Percentiles rank a stretch among this genome's conserved stretches.
These are phyloP conservation scores for Sturnira hondurensis DNA, from an alignment of 2,113 vertebrate genomes.

Conservation along the genomic window DNA sequence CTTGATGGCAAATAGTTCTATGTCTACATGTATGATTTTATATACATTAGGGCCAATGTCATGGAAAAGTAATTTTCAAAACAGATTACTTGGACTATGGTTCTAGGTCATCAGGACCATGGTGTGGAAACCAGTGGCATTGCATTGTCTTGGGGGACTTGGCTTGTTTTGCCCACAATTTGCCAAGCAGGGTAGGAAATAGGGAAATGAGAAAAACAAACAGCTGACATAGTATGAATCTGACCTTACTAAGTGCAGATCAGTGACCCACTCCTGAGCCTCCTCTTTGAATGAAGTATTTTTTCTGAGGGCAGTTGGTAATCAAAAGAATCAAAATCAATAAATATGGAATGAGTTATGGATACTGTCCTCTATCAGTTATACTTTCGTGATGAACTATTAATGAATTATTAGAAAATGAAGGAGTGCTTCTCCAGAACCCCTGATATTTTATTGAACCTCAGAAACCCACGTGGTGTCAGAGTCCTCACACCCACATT, in stretches of 20 bases:
- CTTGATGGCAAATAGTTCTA: neutral
- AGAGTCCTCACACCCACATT: neutral
- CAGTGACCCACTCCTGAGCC: accelerated
- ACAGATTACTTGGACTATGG: neutral
- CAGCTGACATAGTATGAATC: neutral
- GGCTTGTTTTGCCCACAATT: neutral
- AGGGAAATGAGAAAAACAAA: neutral
- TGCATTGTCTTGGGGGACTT: neutral
- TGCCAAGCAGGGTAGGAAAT: neutral
- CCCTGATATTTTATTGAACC: neutral
- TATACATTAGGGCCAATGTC: neutral
- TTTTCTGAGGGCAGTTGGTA: neutral
- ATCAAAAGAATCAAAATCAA: neutral
- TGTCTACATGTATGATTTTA: neutral
- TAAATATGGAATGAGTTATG: neutral
- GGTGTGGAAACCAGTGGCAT: neutral
- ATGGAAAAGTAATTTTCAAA: neutral
- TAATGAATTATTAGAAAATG: neutral
- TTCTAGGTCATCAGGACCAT: neutral
- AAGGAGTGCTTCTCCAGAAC: neutral
- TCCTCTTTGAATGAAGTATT: neutral
- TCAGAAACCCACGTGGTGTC: neutral
- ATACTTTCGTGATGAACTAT: neutral
- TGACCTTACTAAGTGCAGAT: neutral
- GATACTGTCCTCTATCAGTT: neutral